Base-by-base conservation (phyloP, 2,797 vertebrate species). In the Acrossocheilus wenchowensis region DNA sequence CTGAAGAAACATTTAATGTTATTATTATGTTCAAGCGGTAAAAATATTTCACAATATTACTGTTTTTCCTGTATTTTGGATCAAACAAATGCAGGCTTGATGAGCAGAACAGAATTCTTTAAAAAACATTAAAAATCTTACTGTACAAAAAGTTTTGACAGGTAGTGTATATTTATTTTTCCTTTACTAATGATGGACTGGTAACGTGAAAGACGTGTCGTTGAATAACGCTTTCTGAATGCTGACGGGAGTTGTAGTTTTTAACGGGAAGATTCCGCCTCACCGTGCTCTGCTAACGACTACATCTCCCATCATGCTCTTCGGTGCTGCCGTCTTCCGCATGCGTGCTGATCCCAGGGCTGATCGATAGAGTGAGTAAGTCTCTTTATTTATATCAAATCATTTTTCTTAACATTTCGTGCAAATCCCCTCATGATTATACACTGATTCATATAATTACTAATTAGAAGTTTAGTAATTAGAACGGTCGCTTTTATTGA, bases 211-310 rank as follows among this genome's bases (percentile, higher is more conserved):
- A 48, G n/a, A 9, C 41, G 6, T 78, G 36, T 62, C 41, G 12
- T 23, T 91, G 15, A 50, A 34, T 2, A 21, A 83, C 84, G 81
- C 21, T 8, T 36, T 50, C 36, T 5, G 39, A 23, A 0, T 12
- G 15, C 71, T 39, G 10, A 30, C 19, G 86, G 87, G 85, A 90
- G 17, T 77, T 88, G 91, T 91, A 89, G 74, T 91, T 89, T 85
- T 50, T 3, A n/a, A 39, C 0, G 21, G 5, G 10, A 1, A 0
- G 17, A 30, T 69, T 68, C 5, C 8, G 4, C 2, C 6, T 60
- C 21, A 19, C 21, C 1, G 1, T 1, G 0, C 8, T 45, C 6
- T 0, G 8, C 12, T 10, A 52, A 9, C 26, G 2, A 89, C 89
- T 88, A 62, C 75, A 41, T 12, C 57, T 90, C 87, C 90, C 89